Evolutionary conservation across 2,113 vertebrate genomes (phyloP), one percentile per base, ranked within the genome.

Genomic region (Hiodon alosoides): DNA sequence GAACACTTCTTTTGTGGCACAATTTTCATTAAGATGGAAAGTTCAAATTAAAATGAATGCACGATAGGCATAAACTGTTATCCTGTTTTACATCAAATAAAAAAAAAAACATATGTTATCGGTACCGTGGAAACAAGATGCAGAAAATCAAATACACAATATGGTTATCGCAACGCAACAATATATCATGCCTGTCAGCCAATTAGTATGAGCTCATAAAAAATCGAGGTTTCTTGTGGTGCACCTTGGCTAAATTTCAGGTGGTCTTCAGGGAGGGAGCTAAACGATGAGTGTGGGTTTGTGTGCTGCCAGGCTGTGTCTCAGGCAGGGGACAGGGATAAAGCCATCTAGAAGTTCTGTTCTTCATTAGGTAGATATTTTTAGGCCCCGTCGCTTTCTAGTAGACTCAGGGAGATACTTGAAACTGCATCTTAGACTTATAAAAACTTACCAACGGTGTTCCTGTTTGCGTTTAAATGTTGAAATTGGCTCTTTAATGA

Each of bases 321-420:
- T 54, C 0, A 58, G 82, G 79, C 83, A 87, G 74, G 64, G 59
- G 83, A 74, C 79, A 85, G 69, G 80, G 79, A 83, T 76, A 83
- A 80, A 79, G 78, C 75, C 73, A 73, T 74, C 74, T 69, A 64
- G 72, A 75, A 76, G 68, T 77, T 85, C 79, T 80, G 79, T 72
- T 80, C 72, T 79, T 72, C 81, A 10, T 16, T 6, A 17, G 4
- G 17, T 64, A 31, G 61, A 64, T 17, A 64, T 10, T 31, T 14
- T 31, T 2, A 64, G 54, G 14, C 61, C 61, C 61, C 31, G 2
- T 31, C 31, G 31, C 31, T 31, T 31, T 31, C 31, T 31, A 31
- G 31, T 31, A 31, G 31, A 31, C 31, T 2, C 31, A 31, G 31
- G 31, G 31, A 31, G 31, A 31, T 31, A 31, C 31, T 31, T 31